phyloP scores from a whole-genome alignment of 2,797 vertebrate genomes.

The Pangasius sanitwongsei region DNA sequence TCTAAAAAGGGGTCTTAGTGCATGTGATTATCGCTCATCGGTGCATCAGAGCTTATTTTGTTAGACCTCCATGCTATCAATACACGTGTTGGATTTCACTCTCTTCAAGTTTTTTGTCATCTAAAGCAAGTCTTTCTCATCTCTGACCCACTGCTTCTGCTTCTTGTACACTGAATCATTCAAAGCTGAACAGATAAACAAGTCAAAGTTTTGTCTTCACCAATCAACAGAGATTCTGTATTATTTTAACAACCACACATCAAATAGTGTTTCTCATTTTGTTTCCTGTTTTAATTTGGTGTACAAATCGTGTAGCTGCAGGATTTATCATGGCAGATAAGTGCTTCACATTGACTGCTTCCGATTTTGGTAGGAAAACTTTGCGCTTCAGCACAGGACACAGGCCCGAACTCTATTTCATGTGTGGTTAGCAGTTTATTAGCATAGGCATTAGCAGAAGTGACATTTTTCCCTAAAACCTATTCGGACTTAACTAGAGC shows the following conservation, averaged over 20 bases:
- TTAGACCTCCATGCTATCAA: slow-evolving; percentile 67
- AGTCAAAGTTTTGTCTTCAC: slow-evolving; percentile 30
- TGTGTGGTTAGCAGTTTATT: slow-evolving; percentile 70
- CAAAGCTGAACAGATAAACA: slow-evolving; percentile 63
- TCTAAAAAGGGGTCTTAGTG: slow-evolving; percentile 34
- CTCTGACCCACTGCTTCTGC: slow-evolving; percentile 45
- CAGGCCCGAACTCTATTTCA: slow-evolving; percentile 71
- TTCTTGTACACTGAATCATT: slow-evolving; percentile 52
- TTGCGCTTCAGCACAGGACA: slow-evolving; percentile 65
- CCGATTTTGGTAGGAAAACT: slow-evolving; percentile 76
- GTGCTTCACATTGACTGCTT: slow-evolving; percentile 74
- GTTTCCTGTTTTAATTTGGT: slow-evolving; percentile 75
- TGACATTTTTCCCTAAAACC: slow-evolving; percentile 5
- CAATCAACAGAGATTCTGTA: background rate
- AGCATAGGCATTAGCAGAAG: slow-evolving; percentile 60
- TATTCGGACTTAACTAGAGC: slow-evolving; percentile 8
- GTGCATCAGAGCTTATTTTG: slow-evolving; percentile 50
- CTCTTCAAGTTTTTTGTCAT: slow-evolving; percentile 69
- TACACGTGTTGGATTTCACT: slow-evolving; percentile 81
- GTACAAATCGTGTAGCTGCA: slow-evolving; percentile 70
- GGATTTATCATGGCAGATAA: slow-evolving; percentile 66
- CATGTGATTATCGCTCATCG: slow-evolving; percentile 64
- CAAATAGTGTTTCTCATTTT: slow-evolving; percentile 63
- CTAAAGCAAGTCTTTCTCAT: slow-evolving; percentile 65
- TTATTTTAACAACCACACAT: slow-evolving; percentile 70